Conservation (phyloP, 2,797 vertebrate genomes). For the Poliocrania exsul region DNA sequence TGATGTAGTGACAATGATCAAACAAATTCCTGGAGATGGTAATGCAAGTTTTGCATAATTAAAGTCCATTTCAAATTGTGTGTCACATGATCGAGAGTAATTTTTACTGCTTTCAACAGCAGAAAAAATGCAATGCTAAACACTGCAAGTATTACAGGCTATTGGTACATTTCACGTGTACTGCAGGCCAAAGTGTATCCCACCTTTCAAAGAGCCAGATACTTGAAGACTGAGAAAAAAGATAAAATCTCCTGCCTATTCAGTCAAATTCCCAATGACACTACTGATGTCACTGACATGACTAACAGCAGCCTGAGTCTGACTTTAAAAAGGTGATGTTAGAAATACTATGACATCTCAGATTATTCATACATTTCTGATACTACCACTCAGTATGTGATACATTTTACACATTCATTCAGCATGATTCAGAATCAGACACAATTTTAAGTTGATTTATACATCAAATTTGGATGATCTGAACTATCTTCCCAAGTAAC, state of each 20-base stretch:
- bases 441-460: not conserved
- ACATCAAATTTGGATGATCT: not conserved
- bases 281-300: not conserved
- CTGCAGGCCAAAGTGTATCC: not conserved
- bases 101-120: not conserved
- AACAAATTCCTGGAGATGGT: not conserved
- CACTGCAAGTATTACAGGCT: not conserved
- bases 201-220: not conserved
- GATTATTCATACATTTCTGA: not conserved
- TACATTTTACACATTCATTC: not conserved
- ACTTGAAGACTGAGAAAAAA: not conserved
- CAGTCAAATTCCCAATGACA: not conserved
- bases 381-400: not conserved
- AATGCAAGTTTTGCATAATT: not conserved
- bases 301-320: not conserved
- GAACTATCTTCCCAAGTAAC: not conserved
- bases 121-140: not conserved
- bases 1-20: not conserved
- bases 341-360: not conserved
- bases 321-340: not conserved
- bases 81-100: not conserved
- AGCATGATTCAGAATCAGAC: not conserved
- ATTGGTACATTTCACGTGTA: not conserved
- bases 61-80: not conserved
- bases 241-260: not conserved